These are phyloP conservation scores for Drosophila triauraria DNA, from an alignment of 1,140 invertebrate genomes.

Conservation along the genomic window DNA sequence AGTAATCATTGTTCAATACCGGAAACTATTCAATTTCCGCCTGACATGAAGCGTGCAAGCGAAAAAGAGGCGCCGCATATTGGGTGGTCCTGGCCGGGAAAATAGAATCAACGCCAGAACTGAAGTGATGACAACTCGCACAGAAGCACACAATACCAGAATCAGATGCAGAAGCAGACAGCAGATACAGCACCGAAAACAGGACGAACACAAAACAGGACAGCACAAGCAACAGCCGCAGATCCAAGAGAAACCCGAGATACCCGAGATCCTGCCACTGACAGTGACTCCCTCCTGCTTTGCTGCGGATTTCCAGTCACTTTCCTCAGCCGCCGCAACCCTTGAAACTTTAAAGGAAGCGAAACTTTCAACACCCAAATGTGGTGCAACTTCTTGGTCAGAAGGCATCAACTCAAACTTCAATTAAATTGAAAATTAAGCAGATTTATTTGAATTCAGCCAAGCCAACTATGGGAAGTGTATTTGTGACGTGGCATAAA, in stretches of 20 bases:
- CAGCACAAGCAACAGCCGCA: background rate
- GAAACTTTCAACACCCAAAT: background rate
- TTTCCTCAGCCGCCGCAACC: background rate
- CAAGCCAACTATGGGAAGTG: too few species aligned
- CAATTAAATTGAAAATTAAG: too few species aligned
- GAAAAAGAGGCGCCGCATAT: slow-evolving; percentile 19
- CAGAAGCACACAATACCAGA: too few species aligned
- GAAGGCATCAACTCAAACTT: too few species aligned
- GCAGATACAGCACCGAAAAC: too few species aligned
- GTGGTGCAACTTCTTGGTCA: background rate
- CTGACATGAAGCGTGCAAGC: slow-evolving; percentile 72
- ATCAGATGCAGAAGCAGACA: too few species aligned
- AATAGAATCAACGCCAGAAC: slow-evolving; percentile 32
- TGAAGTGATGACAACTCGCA: slow-evolving; percentile 9
- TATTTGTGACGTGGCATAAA: background rate
- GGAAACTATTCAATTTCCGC: slow-evolving; percentile 84
- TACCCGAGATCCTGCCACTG: slow-evolving; percentile 20
- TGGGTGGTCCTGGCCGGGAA: background rate
- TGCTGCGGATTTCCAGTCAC: background rate
- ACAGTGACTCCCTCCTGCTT: background rate
- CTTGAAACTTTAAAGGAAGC: background rate
- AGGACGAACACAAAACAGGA: background rate
- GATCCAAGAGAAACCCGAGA: slow-evolving; percentile 10
- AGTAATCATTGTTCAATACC: slow-evolving; percentile 83
- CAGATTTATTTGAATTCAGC: too few species aligned